Percentiles rank a stretch among this genome's conserved stretches.
Evolutionary conservation across 2,113 vertebrate species (phyloP).

Genomic region (Pseudorhombus dupliciocellatus): DNA sequence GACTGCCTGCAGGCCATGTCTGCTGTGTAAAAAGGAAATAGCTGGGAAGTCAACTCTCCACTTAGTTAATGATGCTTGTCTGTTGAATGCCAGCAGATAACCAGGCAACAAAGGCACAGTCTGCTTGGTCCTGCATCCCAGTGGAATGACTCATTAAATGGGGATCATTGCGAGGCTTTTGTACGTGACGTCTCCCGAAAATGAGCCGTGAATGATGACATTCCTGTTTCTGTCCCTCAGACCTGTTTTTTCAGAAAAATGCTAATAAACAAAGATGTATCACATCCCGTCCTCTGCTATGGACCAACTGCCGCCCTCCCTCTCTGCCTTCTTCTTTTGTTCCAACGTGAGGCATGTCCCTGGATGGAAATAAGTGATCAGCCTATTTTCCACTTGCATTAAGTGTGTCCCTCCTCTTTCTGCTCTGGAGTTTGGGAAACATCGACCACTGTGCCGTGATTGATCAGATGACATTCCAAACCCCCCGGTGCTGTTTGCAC

Average conservation of each 20-base stretch:
- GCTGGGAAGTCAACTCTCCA: constrained; percentile 52
- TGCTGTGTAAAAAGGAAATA: constrained; percentile 55
- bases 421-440: constrained; percentile 60
- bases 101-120: constrained; percentile 58
- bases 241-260: constrained; percentile 27
- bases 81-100: constrained; percentile 54
- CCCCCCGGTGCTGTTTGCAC: constrained; percentile 61
- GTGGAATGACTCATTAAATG: constrained; percentile 57
- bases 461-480: constrained; percentile 66
- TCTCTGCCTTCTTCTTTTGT: constrained; percentile 13
- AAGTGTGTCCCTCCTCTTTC: constrained; percentile 55
- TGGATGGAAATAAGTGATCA: constrained; percentile 48
- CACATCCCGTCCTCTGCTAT: constrained; percentile 16
- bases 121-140: constrained; percentile 32
- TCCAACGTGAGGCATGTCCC: constrained; percentile 22
- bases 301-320: constrained; percentile 20
- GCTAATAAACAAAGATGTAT: constrained; percentile 58
- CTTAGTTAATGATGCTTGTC: constrained; percentile 62
- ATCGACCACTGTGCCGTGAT: constrained; percentile 48
- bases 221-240: constrained; percentile 10
- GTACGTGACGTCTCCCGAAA: constrained; percentile 47
- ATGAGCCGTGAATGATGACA: constrained; percentile 63
- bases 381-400: constrained; percentile 65
- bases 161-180: constrained; percentile 50
- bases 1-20: constrained; percentile 29